These are phyloP conservation scores for Magallana gigas DNA, from an alignment of 1,140 invertebrate genomes.

Conservation along the genomic window DNA sequence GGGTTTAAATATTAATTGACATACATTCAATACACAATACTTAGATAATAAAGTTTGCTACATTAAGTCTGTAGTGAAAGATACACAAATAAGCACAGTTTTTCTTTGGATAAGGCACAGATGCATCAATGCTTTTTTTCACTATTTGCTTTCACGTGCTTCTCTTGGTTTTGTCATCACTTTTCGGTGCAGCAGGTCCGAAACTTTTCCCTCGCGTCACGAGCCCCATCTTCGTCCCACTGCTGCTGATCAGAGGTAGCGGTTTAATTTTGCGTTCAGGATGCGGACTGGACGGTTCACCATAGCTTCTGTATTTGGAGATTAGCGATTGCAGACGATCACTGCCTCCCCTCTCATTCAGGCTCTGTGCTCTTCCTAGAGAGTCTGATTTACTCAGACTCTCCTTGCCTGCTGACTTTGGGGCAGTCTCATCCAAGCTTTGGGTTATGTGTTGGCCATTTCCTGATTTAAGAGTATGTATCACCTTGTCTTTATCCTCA, in stretches of 20 bases:
- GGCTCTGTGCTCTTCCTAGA: constrained; percentile 36
- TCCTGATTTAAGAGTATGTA: not conserved
- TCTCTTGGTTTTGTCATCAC: constrained; percentile 35
- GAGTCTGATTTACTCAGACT: not conserved
- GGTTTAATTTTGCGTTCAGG: constrained; percentile 67
- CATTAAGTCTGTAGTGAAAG: too few species aligned
- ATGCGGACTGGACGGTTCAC: constrained; percentile 53
- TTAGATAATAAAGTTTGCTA: too few species aligned
- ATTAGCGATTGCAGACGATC: constrained; percentile 70
- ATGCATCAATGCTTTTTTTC: not conserved
- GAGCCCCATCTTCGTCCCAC: constrained; percentile 65
- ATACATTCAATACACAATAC: too few species aligned
- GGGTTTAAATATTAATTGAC: too few species aligned
- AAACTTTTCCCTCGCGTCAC: constrained; percentile 66
- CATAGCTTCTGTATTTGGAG: constrained; percentile 72
- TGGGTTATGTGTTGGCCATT: constrained; percentile 8
- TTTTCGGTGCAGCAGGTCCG: constrained; percentile 65
- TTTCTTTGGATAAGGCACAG: not conserved
- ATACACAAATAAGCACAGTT: not conserved
- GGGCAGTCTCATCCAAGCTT: constrained; percentile 6
- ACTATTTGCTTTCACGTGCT: not conserved
- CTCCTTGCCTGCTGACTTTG: not conserved
- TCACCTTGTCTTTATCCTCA: constrained; percentile 61
- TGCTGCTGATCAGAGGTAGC: constrained; percentile 55
- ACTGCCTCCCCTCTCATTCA: constrained; percentile 53